Conservation (phyloP, 1,140 invertebrate genomes). For the Trinorchestia longiramus region DNA sequence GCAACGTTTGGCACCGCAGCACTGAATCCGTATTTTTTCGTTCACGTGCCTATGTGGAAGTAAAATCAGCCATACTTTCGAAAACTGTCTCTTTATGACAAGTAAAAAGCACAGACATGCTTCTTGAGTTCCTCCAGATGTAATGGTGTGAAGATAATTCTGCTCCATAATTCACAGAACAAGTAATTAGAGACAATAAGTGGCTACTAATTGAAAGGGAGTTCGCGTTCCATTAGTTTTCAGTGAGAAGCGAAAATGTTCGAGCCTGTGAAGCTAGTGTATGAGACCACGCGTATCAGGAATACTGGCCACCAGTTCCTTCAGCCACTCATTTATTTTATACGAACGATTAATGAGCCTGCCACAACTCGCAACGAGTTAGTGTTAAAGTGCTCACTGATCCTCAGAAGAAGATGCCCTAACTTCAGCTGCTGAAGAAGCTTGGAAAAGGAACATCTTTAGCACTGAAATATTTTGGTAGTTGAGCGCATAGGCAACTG, state of each 20-base stretch:
- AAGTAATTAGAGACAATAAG: slow-evolving; percentile 42
- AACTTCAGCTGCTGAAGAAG: neutral
- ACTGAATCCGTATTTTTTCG: slow-evolving; percentile 12
- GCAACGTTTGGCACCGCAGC: slow-evolving; percentile 9
- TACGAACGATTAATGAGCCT: neutral
- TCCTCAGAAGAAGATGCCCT: neutral
- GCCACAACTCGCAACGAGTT: neutral
- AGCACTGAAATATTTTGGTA: neutral
- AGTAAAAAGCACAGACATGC: neutral
- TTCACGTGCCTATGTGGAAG: neutral
- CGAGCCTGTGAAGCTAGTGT: neutral
- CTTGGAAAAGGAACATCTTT: neutral
- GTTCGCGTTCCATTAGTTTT: neutral
- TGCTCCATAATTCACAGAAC: neutral
- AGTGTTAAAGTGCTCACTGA: slow-evolving; percentile 2
- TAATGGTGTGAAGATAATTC: neutral
- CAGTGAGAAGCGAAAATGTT: neutral
- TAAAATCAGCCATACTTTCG: neutral
- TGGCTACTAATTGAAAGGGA: slow-evolving; percentile 25
- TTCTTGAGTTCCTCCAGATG: neutral
- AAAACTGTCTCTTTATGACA: neutral
- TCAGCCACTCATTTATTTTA: neutral
- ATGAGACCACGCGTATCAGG: neutral
- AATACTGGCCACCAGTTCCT: slow-evolving; percentile 16
- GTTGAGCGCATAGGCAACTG: neutral